Percentiles rank a stretch among this genome's conserved stretches.
phyloP scores from a whole-genome alignment of 2,113 vertebrate genomes.

The Elephas maximus region DNA sequence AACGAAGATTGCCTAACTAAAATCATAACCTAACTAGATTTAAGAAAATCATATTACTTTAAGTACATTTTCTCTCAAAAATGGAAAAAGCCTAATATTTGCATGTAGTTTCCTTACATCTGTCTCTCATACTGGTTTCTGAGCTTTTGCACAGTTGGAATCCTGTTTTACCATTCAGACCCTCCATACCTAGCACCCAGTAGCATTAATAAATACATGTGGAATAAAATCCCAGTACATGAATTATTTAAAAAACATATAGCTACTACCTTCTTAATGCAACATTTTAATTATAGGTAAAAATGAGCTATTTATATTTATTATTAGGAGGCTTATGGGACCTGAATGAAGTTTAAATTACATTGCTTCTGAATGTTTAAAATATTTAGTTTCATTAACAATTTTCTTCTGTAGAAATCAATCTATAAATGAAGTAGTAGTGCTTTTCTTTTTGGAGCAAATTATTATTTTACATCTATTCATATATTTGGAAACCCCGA shows the following conservation, averaged over 20 bases:
- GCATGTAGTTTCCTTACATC: not conserved
- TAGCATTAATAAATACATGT: not conserved
- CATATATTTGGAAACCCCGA: not conserved
- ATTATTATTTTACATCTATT: not conserved
- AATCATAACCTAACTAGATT: not conserved
- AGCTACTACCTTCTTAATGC: not conserved
- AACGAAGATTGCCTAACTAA: not conserved
- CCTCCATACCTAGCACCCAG: not conserved
- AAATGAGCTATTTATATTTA: not conserved
- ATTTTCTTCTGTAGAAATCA: not conserved
- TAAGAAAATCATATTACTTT: not conserved
- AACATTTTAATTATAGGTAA: not conserved
- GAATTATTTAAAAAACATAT: not conserved
- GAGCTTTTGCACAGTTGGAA: not conserved
- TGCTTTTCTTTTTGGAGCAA: not conserved
- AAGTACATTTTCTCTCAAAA: not conserved
- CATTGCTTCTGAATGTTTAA: not conserved
- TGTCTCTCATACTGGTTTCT: not conserved
- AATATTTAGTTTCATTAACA: not conserved
- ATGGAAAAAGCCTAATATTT: not conserved
- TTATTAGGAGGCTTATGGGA: not conserved
- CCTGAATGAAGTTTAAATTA: not conserved
- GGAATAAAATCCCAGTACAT: not conserved
- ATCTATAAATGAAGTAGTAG: not conserved
- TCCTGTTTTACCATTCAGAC: not conserved